These are phyloP conservation scores for Apostichopus leukothele DNA, from an alignment of 53 echinoderm and acorn worm species.

Conservation along the genomic window DNA sequence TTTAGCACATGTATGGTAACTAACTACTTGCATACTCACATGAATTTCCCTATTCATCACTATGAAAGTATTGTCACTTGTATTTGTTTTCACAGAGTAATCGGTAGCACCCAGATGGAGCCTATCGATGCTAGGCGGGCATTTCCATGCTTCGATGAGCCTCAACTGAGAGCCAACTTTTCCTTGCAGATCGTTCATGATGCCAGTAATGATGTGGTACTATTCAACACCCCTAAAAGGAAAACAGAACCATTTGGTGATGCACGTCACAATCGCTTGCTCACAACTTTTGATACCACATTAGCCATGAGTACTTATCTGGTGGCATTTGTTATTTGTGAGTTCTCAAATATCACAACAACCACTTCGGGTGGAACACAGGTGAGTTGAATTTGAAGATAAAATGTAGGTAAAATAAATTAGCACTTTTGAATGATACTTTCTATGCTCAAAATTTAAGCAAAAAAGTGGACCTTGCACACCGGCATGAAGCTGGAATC, in stretches of 20 bases:
- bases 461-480: too few relatives aligned
- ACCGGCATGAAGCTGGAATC: too few relatives aligned
- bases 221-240: slow-evolving; percentile 68
- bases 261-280: background rate
- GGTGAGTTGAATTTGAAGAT: slow-evolving; percentile 44
- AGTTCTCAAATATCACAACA: slow-evolving; percentile 60
- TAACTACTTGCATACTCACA: too few relatives aligned
- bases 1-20: too few relatives aligned
- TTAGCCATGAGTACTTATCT: slow-evolving; percentile 93
- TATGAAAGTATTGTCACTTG: too few relatives aligned
- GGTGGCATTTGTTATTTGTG: slow-evolving; percentile 92
- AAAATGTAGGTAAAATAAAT: too few relatives aligned
- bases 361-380: slow-evolving; percentile 59
- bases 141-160: slow-evolving; percentile 97
- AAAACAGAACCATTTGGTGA: background rate
- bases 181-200: slow-evolving; percentile 65
- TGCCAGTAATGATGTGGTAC: slow-evolving; percentile 46
- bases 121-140: slow-evolving; percentile 77
- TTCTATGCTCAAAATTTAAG: too few relatives aligned
- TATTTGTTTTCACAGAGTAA: slow-evolving; percentile 47
- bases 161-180: slow-evolving; percentile 80
- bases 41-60: too few relatives aligned
- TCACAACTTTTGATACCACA: slow-evolving; percentile 62
- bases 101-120: slow-evolving; percentile 87
- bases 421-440: background rate